Conservation (phyloP, 1,140 invertebrate species). For the Tyrophagus putrescentiae region DNA sequence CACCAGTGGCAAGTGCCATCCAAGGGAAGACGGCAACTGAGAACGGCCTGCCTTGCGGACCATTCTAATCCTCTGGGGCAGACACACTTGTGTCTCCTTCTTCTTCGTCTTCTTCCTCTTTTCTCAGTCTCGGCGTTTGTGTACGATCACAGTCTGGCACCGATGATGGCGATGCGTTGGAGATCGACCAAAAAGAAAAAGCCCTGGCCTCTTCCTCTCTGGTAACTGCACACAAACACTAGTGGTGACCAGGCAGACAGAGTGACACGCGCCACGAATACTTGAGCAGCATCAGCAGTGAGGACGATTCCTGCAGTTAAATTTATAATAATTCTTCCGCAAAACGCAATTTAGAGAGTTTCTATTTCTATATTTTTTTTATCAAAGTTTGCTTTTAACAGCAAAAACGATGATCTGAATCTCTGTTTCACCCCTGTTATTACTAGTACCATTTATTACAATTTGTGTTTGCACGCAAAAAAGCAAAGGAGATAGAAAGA, state of each 20-base stretch:
- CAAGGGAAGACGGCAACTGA: neutral
- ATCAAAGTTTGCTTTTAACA: too few species aligned
- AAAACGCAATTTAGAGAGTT: neutral
- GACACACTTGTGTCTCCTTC: too few species aligned
- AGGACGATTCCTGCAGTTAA: neutral
- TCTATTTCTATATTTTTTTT: too few species aligned
- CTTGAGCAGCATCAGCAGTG: neutral
- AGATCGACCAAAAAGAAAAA: too few species aligned
- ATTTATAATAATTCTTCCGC: neutral
- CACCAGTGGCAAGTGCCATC: neutral
- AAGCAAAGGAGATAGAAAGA: too few species aligned
- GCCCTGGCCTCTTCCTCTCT: too few species aligned
- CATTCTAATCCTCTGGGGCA: slow-evolving; percentile 5
- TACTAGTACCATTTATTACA: slow-evolving; percentile 3
- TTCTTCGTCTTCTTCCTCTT: too few species aligned
- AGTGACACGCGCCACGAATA: slow-evolving; percentile 7
- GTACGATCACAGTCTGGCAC: too few species aligned
- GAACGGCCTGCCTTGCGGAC: neutral
- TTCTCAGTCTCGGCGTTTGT: too few species aligned
- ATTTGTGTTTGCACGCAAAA: neutral
- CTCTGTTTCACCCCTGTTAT: slow-evolving; percentile 6
- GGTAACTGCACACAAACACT: too few species aligned
- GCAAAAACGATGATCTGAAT: neutral
- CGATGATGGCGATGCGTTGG: neutral
- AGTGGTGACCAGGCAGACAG: too few species aligned